phyloP scores from a whole-genome alignment of 2,888 invertebrate genomes.

The Agrilus mali region DNA sequence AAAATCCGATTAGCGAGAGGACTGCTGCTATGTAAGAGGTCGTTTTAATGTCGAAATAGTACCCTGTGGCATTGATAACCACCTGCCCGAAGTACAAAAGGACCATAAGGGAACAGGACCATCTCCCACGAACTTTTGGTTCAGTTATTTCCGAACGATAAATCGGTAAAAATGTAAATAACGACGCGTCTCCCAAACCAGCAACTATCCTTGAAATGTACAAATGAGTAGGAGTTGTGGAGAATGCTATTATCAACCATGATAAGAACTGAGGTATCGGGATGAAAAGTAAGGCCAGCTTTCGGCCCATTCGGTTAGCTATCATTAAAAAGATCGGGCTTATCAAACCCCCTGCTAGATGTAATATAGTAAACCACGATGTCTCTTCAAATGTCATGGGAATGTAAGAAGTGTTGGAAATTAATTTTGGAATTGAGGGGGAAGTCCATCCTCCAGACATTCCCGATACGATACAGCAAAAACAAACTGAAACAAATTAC shows the following conservation, averaged over 20 bases:
- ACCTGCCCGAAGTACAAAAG: slow-evolving; percentile 18
- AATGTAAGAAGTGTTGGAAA: slow-evolving; percentile 9
- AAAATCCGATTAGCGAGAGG: slow-evolving; percentile 41
- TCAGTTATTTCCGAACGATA: slow-evolving; percentile 18
- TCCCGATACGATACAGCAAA: slow-evolving; percentile 5
- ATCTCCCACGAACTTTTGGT: slow-evolving; percentile 21
- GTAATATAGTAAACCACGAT: slow-evolving; percentile 14
- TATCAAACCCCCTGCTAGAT: slow-evolving; percentile 11
- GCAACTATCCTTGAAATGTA: slow-evolving; percentile 10
- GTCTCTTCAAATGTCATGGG: slow-evolving; percentile 12
- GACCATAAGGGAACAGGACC: slow-evolving; percentile 21
- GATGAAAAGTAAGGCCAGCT: slow-evolving; percentile 19
- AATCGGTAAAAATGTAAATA: slow-evolving; percentile 15
- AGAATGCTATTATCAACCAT: slow-evolving; percentile 18
- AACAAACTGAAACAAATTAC: no score
- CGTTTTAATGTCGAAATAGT: slow-evolving; percentile 39
- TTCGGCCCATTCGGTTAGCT: slow-evolving; percentile 18
- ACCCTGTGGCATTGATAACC: slow-evolving; percentile 39
- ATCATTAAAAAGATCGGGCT: slow-evolving; percentile 16
- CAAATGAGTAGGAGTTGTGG: slow-evolving; percentile 1
- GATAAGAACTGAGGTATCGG: slow-evolving; percentile 21
- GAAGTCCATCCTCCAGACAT: slow-evolving; percentile 16
- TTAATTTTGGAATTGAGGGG: slow-evolving; percentile 14
- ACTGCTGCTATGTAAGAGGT: slow-evolving; percentile 43
- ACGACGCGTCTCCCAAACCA: slow-evolving; percentile 15